A percentile compares a stretch with the other conserved stretches of the same genome.
These are phyloP conservation scores for Drosophila truncata DNA, from an alignment of 1,140 invertebrate genomes.

Conservation along the genomic window DNA sequence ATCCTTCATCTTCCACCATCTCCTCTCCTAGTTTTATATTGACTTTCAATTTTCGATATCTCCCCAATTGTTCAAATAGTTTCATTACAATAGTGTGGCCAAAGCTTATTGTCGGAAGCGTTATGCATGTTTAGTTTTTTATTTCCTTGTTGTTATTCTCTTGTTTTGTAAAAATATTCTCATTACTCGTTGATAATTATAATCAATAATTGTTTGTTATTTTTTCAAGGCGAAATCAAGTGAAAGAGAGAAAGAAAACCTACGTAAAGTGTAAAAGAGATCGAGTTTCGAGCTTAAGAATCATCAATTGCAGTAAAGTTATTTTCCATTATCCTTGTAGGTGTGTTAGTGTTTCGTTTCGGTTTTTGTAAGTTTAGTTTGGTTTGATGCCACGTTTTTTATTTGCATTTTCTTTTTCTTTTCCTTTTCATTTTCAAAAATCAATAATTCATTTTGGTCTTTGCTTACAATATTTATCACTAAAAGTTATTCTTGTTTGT, in stretches of 20 bases:
- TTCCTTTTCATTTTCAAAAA: slow-evolving; percentile 47
- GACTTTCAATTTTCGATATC: slow-evolving; percentile 18
- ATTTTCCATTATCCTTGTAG: slow-evolving; percentile 26
- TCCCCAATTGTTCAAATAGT: slow-evolving; percentile 16
- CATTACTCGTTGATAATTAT: slow-evolving; percentile 31
- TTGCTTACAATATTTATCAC: slow-evolving; percentile 64
- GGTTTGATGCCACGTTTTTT: slow-evolving; percentile 22
- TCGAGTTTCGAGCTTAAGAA: slow-evolving; percentile 7
- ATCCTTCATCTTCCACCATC: slow-evolving; percentile 25
- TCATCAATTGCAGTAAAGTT: slow-evolving; percentile 44
- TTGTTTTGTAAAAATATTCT: slow-evolving; percentile 41
- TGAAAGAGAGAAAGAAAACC: slow-evolving; percentile 7
- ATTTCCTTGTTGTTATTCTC: slow-evolving; percentile 23
- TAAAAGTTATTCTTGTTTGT: slow-evolving; percentile 48
- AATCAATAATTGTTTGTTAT: not conserved
- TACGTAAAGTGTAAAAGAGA: slow-evolving; percentile 23
- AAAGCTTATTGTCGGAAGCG: slow-evolving; percentile 83
- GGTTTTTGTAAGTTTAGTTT: slow-evolving; percentile 14
- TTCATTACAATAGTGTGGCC: slow-evolving; percentile 66
- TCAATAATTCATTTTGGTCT: slow-evolving; percentile 62
- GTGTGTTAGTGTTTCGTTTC: slow-evolving; percentile 3
- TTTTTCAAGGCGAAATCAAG: slow-evolving; percentile 29
- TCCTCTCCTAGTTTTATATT: slow-evolving; percentile 8
- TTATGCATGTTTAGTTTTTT: slow-evolving; percentile 72
- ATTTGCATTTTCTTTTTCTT: slow-evolving; percentile 8